Conservation (phyloP, 2,113 vertebrate genomes). For the Phrynosoma blainvillii region DNA sequence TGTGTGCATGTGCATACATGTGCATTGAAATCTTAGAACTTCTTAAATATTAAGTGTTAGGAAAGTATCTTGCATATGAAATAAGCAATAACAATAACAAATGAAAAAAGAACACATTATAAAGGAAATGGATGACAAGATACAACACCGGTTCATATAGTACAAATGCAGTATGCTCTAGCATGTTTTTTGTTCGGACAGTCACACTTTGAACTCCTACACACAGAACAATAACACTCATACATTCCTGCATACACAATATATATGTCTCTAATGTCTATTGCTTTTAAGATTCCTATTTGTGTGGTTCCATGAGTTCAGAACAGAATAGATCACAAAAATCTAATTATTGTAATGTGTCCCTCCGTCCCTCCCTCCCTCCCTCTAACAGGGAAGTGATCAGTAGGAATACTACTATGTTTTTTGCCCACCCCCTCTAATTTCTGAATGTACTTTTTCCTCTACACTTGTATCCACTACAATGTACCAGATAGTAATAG, state of each 20-base stretch:
- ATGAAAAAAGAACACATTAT: slow-evolving; percentile 39
- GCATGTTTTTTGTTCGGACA: too few relatives aligned
- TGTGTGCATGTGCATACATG: slow-evolving; percentile 20
- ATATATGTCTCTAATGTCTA: too few relatives aligned
- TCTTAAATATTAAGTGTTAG: slow-evolving; percentile 60
- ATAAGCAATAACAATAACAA: slow-evolving; percentile 32
- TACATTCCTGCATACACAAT: too few relatives aligned
- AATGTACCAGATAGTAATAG: background rate
- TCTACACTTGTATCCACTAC: background rate
- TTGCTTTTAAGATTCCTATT: too few relatives aligned
- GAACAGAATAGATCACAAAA: too few relatives aligned
- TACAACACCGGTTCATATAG: background rate
- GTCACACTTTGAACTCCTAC: too few relatives aligned
- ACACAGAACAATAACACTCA: background rate
- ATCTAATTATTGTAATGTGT: background rate
- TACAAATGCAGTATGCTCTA: background rate
- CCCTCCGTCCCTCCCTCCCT: background rate
- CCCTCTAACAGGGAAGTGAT: too few relatives aligned
- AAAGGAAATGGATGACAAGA: background rate
- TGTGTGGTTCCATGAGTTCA: too few relatives aligned
- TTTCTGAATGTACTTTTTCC: background rate
- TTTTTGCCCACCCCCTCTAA: too few relatives aligned
- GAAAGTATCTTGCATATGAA: slow-evolving; percentile 58
- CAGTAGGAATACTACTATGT: too few relatives aligned
- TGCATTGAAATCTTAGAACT: slow-evolving; percentile 44